A percentile compares a stretch with the other conserved stretches of the same genome.
Evolutionary conservation across 30 jellyfish, hydroid and myxozoan genomes (phyloP).

Genomic region (Mastigias papua): DNA sequence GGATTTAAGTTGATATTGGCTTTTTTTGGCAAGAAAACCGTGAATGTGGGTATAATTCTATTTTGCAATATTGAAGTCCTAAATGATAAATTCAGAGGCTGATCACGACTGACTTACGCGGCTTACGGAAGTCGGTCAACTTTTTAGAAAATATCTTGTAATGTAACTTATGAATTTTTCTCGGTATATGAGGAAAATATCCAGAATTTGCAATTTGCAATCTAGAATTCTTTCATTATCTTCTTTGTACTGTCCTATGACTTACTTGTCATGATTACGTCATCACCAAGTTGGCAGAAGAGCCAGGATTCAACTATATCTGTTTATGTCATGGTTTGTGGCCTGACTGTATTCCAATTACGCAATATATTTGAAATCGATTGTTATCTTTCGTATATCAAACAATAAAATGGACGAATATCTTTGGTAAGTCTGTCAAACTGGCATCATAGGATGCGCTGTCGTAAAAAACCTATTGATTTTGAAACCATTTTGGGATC

Average conservation of each 20-base stretch:
- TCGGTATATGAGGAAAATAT: neutral
- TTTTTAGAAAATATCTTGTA: neutral
- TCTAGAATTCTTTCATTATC: neutral
- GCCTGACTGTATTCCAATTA: neutral
- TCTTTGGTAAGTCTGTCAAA: neutral
- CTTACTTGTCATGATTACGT: neutral
- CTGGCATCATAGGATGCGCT: neutral
- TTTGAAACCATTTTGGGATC: neutral
- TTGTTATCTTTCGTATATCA: neutral
- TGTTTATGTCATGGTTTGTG: neutral
- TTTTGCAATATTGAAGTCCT: no score
- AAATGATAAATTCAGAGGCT: neutral
- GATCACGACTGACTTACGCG: neutral
- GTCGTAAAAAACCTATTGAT: neutral
- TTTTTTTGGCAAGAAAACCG: no score
- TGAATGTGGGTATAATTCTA: no score
- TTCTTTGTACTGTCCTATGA: neutral
- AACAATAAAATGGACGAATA: neutral
- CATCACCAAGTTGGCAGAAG: neutral
- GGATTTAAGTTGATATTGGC: no score
- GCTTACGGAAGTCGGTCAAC: neutral
- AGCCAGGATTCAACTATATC: neutral
- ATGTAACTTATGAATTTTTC: neutral
- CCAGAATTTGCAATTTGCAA: neutral
- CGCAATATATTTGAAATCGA: neutral